phyloP scores from a whole-genome alignment of 2,888 invertebrate species.

The Cyrtodaria siliqua region DNA sequence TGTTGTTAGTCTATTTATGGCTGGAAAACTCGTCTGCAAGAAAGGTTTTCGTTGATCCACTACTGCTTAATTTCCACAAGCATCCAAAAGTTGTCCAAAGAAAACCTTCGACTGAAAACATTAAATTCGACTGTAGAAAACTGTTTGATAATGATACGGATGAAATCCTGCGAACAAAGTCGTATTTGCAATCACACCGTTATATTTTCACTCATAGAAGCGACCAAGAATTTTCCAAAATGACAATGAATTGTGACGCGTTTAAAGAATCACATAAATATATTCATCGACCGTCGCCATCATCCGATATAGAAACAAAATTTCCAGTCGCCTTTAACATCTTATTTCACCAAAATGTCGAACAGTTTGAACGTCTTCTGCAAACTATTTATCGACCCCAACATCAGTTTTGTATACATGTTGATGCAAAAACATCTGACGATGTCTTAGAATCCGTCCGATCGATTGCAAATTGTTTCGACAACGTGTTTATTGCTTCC shows the following conservation, averaged over 20 bases:
- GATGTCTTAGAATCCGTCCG: conserved; percentile 63
- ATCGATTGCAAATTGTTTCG: conserved; percentile 74
- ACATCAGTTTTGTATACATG: conserved; percentile 84
- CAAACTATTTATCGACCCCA: conserved; percentile 82
- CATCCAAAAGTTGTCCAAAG: no score
- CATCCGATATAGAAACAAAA: conserved; percentile 55
- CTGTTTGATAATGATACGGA: background rate
- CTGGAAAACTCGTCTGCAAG: conserved; percentile 26
- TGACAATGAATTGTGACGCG: background rate
- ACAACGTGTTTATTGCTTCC: conserved; percentile 82
- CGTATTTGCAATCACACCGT: background rate
- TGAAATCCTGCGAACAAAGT: background rate
- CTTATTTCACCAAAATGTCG: conserved; percentile 76
- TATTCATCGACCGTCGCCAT: no score
- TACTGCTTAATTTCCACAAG: conserved; percentile 7
- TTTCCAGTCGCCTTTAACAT: conserved; percentile 83
- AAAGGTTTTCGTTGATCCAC: conserved; percentile 39
- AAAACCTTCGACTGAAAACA: no score
- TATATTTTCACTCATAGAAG: background rate
- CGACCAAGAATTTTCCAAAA: background rate
- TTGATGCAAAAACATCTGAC: conserved; percentile 75
- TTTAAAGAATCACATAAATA: no score
- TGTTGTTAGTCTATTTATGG: conserved; percentile 31
- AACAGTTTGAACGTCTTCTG: conserved; percentile 80
- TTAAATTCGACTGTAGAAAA: background rate